phyloP scores from a whole-genome alignment of 2,113 vertebrate genomes.

The Phoxinus phoxinus region DNA sequence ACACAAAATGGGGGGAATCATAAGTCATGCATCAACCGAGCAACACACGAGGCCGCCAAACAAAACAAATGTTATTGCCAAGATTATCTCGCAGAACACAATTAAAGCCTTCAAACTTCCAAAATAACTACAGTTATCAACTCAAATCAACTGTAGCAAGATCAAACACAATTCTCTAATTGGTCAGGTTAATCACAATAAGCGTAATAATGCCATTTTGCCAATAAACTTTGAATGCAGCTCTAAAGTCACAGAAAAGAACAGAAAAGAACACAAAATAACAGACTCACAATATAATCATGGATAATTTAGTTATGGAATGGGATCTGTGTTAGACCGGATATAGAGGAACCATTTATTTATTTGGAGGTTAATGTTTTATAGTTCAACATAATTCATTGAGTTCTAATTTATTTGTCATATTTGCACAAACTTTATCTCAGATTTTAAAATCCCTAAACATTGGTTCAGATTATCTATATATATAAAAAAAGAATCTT shows the following conservation, averaged over 20 bases:
- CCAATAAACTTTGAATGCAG: neutral
- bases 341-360: neutral
- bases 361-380: neutral
- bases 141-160: neutral
- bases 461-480: neutral
- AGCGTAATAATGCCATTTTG: neutral
- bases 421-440: no score
- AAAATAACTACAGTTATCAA: neutral
- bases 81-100: neutral
- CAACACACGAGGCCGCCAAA: neutral
- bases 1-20: conserved; percentile 8
- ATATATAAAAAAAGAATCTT: neutral
- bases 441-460: no score
- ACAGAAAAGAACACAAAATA: neutral
- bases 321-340: neutral
- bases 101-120: neutral
- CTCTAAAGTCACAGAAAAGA: neutral
- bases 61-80: neutral
- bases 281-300: neutral
- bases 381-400: neutral
- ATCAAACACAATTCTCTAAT: neutral
- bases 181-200: neutral
- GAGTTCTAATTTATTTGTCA: neutral
- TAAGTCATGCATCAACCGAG: neutral
- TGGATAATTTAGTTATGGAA: neutral